phyloP scores from a whole-genome alignment of 2,888 invertebrate genomes.

The Stegophylla sp. region DNA sequence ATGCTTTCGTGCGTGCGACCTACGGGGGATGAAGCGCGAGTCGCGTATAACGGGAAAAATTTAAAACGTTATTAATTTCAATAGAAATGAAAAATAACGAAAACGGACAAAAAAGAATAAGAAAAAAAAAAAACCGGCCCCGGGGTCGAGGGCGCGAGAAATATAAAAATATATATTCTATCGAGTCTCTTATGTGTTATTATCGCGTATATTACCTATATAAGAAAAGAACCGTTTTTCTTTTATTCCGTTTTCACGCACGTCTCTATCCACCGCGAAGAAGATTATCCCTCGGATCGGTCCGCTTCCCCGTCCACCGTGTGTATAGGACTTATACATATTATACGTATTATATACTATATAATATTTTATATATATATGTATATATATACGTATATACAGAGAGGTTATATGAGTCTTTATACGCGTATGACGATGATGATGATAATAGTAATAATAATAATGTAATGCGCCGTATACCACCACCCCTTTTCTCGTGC shows the following conservation, averaged over 20 bases:
- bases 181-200: too few relatives aligned
- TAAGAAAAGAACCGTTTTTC: constrained; percentile 46
- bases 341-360: too few relatives aligned
- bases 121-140: neutral
- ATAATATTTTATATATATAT: neutral
- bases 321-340: too few relatives aligned
- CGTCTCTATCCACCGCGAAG: too few relatives aligned
- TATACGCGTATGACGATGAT: too few relatives aligned
- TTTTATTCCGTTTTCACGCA: constrained; percentile 25
- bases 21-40: neutral
- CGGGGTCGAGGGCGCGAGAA: constrained; percentile 1
- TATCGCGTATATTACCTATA: neutral
- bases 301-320: too few relatives aligned
- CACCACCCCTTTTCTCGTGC: neutral
- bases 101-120: too few relatives aligned
- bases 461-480: neutral
- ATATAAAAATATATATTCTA: too few relatives aligned
- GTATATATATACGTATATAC: neutral
- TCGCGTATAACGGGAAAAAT: constrained; percentile 15
- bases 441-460: too few relatives aligned
- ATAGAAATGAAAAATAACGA: neutral
- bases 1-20: neutral
- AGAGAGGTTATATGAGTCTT: too few relatives aligned
- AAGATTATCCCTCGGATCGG: constrained; percentile 15
- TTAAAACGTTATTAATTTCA: neutral